Base-by-base conservation (phyloP, 2,888 invertebrate species). In the Atrina japonica region DNA sequence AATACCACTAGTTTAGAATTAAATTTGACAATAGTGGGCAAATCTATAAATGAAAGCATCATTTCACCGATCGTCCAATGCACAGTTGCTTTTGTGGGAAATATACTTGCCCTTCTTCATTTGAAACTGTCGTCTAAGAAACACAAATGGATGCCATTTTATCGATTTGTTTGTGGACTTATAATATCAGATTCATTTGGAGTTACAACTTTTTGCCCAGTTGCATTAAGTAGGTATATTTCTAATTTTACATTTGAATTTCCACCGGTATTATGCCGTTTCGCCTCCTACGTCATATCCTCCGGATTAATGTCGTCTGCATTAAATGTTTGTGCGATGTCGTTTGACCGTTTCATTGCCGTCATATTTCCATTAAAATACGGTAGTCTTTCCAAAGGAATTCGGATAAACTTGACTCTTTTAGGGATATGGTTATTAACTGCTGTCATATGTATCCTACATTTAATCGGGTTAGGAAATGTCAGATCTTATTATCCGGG, bases 101-200 rank as follows among this genome's bases (percentile, higher is more conserved):
- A 70, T 55, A 23, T 60, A 6, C 35, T 70, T 14, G 70, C 70
- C 14, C 3, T 70, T 3, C 16, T 66, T 11, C 41, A 66, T 27
- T 47, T 70, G 30, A 27, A 43, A 6, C 23, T 40, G 21, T 70
- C 70, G 16, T 27, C 70, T 6, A 60, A 61, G 9, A 35, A 16
- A 25, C 70, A 70, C 25, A 70, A 70, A 70, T 70, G 70, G 70
- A 66, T 61, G 29, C 55, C 66, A 18, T 70, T 70, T 56, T 70
- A 70, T 35, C 35, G 66, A 14, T 53, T 70, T 29, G 66, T 70
- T 3, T 30, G 47, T 5, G 61, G 56, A 16, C 47, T 70, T 9
- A 30, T 66, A 27, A 29, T 60, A 1, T 40, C 66, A 2, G 70
- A 70, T 25, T 29, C 55, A 7, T 16, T 50, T 5, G 70, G 70